Percentiles rank a stretch among this genome's conserved stretches.
Conservation (phyloP, 2,888 invertebrate species). For the Drosophila meridiana region DNA sequence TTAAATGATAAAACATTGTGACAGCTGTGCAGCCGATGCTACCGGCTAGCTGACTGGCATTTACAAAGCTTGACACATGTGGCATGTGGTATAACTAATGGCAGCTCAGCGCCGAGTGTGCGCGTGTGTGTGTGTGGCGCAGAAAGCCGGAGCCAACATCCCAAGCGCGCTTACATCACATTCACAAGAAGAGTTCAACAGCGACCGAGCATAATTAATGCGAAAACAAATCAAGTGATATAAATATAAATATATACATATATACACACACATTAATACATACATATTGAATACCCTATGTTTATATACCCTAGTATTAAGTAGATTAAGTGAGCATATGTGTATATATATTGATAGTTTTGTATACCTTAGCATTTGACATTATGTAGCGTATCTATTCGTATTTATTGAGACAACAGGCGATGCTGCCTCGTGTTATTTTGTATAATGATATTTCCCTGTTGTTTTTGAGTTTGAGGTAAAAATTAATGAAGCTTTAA, state of each 20-base stretch:
- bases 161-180: slow-evolving; percentile 29
- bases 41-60: slow-evolving; percentile 61
- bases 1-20: slow-evolving; percentile 80
- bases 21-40: slow-evolving; percentile 67
- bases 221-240: slow-evolving; percentile 33
- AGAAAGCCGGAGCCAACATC: slow-evolving; percentile 11
- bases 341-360: neutral
- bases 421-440: neutral
- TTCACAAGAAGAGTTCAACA: slow-evolving; percentile 31
- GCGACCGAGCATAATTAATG: slow-evolving; percentile 62
- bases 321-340: neutral
- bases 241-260: neutral
- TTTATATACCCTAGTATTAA: slow-evolving; percentile 38
- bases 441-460: slow-evolving; percentile 7
- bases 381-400: neutral
- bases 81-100: slow-evolving; percentile 72
- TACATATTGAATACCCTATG: slow-evolving; percentile 5
- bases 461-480: neutral
- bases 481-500: neutral
- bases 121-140: neutral
- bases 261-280: neutral
- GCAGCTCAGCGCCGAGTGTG: slow-evolving; percentile 52
- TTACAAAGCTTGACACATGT: slow-evolving; percentile 56
- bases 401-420: neutral
- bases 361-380: neutral